Evolutionary conservation across 2,888 invertebrate species (phyloP), one percentile per base, ranked within the genome.

Genomic region (Drosophila antonietae): DNA sequence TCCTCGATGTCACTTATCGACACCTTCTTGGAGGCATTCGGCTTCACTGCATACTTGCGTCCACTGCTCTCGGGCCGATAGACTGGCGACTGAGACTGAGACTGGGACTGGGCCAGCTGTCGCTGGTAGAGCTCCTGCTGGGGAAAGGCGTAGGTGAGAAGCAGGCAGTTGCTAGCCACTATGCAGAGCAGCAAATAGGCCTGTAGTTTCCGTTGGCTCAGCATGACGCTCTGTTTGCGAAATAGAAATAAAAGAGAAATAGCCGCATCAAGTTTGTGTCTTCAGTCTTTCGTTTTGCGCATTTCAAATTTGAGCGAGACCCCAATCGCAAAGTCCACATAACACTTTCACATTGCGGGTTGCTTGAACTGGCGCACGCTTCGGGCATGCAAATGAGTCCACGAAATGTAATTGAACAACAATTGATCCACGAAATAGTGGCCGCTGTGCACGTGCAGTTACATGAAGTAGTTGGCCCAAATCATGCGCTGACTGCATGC

Each of bases 1-100:
- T 97, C 96, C 82, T 97, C 97, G 74, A 97, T 93, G 91, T 97
- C 96, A 86, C 97, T 96, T 39, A 96, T 92, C 3, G 95, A 95
- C 6, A 97, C 97, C 93, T 98, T 98, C 93, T 98, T 98, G 89
- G 97, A 95, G 18, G 96, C 95, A 91, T 97, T 98, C 15, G 97
- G 96, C 92, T 98, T 98, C 91, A 97, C 97, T 0, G 96, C 97
- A 92, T 96, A 97, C 94, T 97, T 98, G 75, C 97, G 94, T 37
- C 77, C 80, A 72, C 79, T 75, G 43, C 73, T 74, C 37, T 77
- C 78, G 1, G 78, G 73, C 12, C 89, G 79, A 62, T 92, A 92
- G 7, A 92, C 89, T 3, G 93, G 92, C 9, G 91, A 85, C 31
- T 23, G 46, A 0, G 55, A 12, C 28, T 55, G 55, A 3, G 53